These are phyloP conservation scores for Zaprionus bogoriensis DNA, from an alignment of 2,888 invertebrate genomes.

Conservation along the genomic window DNA sequence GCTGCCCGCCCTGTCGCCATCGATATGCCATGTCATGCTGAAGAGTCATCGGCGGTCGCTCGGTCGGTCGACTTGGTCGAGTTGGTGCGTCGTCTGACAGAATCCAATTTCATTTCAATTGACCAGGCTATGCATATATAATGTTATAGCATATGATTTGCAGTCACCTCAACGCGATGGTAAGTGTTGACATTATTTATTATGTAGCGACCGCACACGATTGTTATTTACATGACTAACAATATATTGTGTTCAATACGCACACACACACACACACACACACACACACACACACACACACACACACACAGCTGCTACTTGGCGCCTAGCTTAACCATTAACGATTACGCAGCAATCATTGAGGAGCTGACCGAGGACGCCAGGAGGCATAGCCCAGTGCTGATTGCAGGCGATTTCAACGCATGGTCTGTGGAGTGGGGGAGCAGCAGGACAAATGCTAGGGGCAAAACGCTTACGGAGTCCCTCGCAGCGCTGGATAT, in stretches of 20 bases:
- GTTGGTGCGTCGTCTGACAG: conserved; percentile 48
- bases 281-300: background rate
- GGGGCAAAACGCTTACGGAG: too few relatives aligned
- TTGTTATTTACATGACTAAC: conserved; percentile 46
- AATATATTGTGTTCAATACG: conserved; percentile 1
- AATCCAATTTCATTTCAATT: conserved; percentile 79
- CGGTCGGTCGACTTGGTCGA: too few relatives aligned
- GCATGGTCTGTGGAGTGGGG: too few relatives aligned
- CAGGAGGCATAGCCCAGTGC: too few relatives aligned
- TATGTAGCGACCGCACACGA: conserved; percentile 43
- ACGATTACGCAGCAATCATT: too few relatives aligned
- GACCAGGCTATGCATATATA: conserved; percentile 78
- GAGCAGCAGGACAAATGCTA: too few relatives aligned
- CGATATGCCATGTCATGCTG: conserved; percentile 25
- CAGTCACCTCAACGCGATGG: conserved; percentile 34
- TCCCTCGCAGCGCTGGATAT: too few relatives aligned
- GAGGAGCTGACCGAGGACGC: too few relatives aligned
- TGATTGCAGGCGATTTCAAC: too few relatives aligned
- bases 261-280: background rate
- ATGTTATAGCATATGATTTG: conserved; percentile 68
- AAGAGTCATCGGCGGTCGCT: too few relatives aligned
- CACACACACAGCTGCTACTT: background rate
- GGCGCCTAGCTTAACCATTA: too few relatives aligned
- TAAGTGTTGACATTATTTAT: conserved; percentile 78
- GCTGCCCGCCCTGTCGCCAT: conserved; percentile 9